phyloP scores from a whole-genome alignment of 2,113 vertebrate species.

The Sander lucioperca region DNA sequence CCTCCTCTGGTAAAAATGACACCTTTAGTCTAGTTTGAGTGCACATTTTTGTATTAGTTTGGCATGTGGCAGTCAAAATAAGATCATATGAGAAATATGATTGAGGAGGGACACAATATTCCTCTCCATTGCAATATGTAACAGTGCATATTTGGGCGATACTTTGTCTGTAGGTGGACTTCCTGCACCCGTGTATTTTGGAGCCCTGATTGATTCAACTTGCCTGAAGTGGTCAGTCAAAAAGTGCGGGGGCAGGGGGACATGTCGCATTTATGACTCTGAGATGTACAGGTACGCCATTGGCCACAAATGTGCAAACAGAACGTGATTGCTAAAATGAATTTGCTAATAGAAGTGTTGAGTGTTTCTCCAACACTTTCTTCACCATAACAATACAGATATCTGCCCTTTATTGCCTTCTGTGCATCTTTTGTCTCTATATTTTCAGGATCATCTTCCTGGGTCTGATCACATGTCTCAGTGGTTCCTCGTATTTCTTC shows the following conservation, averaged over 20 bases:
- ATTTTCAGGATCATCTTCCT: conserved; percentile 79
- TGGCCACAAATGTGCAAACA: not conserved
- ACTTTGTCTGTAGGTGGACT: conserved; percentile 81
- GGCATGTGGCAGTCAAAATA: not conserved
- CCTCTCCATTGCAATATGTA: not conserved
- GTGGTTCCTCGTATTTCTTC: conserved; percentile 81
- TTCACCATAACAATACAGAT: not conserved
- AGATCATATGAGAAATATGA: not conserved
- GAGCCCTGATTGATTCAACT: conserved; percentile 89
- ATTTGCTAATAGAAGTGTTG: not conserved
- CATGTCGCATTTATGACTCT: conserved; percentile 89
- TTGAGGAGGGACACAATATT: not conserved
- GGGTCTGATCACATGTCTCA: conserved; percentile 78
- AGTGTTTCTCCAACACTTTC: not conserved
- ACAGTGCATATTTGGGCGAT: not conserved
- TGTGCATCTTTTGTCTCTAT: conserved; percentile 1
- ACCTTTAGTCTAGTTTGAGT: not conserved
- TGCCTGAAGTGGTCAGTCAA: conserved; percentile 92
- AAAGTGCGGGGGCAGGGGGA: conserved; percentile 85
- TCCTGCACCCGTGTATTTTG: conserved; percentile 90
- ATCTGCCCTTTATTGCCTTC: not conserved
- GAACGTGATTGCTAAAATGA: not conserved
- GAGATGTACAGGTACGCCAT: conserved; percentile 81
- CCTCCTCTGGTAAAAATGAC: not conserved
- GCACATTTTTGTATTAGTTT: not conserved